Evolutionary conservation across 2,113 vertebrate genomes (phyloP).

Genomic region (Microtus montanus): DNA sequence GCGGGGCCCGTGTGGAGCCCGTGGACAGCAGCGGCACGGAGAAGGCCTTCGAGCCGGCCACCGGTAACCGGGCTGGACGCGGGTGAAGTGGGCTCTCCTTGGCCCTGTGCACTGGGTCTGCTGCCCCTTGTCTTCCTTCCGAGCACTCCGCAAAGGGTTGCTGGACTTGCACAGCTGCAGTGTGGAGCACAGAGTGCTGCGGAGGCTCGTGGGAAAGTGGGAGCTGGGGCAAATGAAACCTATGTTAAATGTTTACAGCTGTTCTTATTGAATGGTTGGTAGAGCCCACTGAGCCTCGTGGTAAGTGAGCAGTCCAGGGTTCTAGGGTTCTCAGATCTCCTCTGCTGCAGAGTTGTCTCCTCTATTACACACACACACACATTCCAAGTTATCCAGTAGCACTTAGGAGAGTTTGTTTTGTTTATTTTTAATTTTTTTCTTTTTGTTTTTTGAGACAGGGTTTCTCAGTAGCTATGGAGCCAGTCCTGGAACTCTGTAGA

Average conservation of each 20-base stretch:
- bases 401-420: not conserved
- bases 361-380: not conserved
- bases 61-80: conserved; percentile 85
- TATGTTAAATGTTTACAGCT: not conserved
- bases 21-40: conserved; percentile 83
- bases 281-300: not conserved
- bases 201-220: not conserved
- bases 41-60: conserved; percentile 93
- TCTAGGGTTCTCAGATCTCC: not conserved
- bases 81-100: not conserved
- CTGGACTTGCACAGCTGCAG: not conserved
- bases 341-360: not conserved
- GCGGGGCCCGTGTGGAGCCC: conserved; percentile 87
- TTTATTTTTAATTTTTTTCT: not conserved
- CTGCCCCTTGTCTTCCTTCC: not conserved
- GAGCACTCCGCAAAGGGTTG: not conserved
- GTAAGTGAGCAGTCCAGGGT: not conserved
- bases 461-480: no score
- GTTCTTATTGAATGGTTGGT: not conserved
- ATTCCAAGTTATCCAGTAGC: no score
- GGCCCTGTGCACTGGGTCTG: not conserved
- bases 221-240: not conserved
- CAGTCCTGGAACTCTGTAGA: no score
- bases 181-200: not conserved
- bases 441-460: no score